phyloP scores from a whole-genome alignment of 1,140 invertebrate genomes.

The Diachasma alloeum region DNA sequence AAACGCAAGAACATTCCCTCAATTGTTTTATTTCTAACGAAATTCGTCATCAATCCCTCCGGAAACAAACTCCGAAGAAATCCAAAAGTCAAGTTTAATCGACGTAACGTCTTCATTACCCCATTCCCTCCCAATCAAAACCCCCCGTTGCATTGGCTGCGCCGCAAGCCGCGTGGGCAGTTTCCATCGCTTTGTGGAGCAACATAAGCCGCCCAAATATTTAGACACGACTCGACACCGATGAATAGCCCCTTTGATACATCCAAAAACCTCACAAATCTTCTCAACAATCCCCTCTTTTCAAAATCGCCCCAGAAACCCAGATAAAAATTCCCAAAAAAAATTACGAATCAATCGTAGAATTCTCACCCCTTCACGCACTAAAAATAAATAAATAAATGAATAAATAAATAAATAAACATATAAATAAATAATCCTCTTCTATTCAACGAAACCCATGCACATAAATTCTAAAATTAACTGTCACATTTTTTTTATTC shows the following conservation, averaged over 20 bases:
- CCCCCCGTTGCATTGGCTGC: background rate
- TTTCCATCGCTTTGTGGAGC: background rate
- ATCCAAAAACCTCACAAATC: background rate
- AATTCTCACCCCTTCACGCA: too few relatives aligned
- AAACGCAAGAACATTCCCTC: too few relatives aligned
- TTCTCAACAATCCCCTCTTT: background rate
- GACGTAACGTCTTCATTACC: background rate
- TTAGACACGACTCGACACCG: background rate
- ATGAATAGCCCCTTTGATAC: background rate
- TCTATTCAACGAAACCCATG: background rate
- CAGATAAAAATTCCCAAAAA: background rate
- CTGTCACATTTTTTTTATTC: slow-evolving; percentile 29
- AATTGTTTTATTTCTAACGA: too few relatives aligned
- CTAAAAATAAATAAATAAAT: background rate
- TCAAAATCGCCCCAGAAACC: background rate
- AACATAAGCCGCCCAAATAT: background rate
- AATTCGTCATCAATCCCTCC: too few relatives aligned
- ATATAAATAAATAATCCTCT: too few relatives aligned
- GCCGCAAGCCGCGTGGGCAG: background rate
- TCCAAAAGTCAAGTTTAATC: background rate
- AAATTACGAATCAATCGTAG: background rate
- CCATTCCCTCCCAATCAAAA: background rate
- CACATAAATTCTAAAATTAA: slow-evolving; percentile 17
- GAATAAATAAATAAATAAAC: background rate
- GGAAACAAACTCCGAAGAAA: too few relatives aligned